Conservation (phyloP, 2,797 vertebrate species). For the Lacerta viridis region DNA sequence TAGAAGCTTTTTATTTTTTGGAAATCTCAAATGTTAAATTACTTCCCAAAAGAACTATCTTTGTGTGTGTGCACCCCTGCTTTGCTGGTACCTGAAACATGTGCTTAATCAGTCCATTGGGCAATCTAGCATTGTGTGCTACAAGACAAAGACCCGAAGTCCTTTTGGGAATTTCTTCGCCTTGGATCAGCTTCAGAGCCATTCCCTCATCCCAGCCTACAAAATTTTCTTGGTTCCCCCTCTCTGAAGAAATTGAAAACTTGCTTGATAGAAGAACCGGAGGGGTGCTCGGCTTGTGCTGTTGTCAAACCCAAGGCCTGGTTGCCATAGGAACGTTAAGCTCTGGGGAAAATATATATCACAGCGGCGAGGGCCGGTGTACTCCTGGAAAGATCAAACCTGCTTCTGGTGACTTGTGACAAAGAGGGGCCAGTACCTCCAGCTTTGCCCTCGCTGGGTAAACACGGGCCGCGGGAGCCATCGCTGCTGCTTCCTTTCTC, state of each 20-base stretch:
- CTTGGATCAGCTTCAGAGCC: neutral
- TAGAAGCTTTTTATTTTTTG: too few species aligned
- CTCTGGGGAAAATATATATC: neutral
- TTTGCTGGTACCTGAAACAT: too few species aligned
- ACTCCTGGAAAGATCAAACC: constrained; percentile 14
- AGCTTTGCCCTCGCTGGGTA: too few species aligned
- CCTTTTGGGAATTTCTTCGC: neutral
- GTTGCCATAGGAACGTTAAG: neutral
- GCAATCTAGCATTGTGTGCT: too few species aligned
- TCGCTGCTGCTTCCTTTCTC: too few species aligned
- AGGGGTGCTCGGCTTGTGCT: neutral
- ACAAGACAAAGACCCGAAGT: too few species aligned
- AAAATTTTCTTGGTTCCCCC: neutral
- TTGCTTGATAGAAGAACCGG: neutral
- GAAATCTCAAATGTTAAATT: too few species aligned
- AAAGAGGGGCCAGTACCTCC: too few species aligned
- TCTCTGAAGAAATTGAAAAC: neutral
- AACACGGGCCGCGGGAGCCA: too few species aligned
- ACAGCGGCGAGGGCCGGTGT: neutral
- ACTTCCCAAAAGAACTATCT: too few species aligned
- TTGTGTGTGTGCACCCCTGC: too few species aligned
- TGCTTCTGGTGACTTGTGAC: neutral
- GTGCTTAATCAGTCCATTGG: too few species aligned
- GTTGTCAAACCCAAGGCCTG: neutral
- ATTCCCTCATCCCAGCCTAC: neutral